phyloP scores from a whole-genome alignment of 2,888 invertebrate species.

The Megastigmus dorsalis region DNA sequence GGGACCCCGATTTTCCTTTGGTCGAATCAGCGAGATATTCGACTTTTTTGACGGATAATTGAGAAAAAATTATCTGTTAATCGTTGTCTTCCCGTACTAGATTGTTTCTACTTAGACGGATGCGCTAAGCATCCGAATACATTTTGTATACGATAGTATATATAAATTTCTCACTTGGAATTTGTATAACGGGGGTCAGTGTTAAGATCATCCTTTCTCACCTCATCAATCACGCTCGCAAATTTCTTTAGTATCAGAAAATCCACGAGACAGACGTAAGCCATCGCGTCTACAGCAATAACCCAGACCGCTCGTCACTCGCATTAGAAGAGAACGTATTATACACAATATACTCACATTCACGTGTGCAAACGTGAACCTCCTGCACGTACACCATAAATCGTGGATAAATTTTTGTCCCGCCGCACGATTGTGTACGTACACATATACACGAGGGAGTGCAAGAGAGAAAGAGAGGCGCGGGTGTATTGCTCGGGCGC shows the following conservation, averaged over 20 bases:
- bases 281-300: no score
- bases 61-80: no score
- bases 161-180: background rate
- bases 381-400: slow-evolving; percentile 3
- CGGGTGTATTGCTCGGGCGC: slow-evolving; percentile 58
- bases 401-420: background rate
- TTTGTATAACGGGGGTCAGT: no score
- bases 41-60: background rate
- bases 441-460: background rate
- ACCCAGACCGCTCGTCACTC: no score
- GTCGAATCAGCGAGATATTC: background rate
- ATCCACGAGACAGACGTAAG: background rate
- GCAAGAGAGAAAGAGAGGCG: slow-evolving; percentile 35
- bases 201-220: no score
- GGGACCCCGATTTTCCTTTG: background rate
- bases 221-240: no score
- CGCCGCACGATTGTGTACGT: background rate
- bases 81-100: background rate
- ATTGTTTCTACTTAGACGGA: background rate
- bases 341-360: no score
- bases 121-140: no score
- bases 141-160: background rate
- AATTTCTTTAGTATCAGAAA: background rate
- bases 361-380: background rate
- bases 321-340: background rate